phyloP scores from a whole-genome alignment of 1,140 invertebrate genomes.

The Mactra quadrangularis region DNA sequence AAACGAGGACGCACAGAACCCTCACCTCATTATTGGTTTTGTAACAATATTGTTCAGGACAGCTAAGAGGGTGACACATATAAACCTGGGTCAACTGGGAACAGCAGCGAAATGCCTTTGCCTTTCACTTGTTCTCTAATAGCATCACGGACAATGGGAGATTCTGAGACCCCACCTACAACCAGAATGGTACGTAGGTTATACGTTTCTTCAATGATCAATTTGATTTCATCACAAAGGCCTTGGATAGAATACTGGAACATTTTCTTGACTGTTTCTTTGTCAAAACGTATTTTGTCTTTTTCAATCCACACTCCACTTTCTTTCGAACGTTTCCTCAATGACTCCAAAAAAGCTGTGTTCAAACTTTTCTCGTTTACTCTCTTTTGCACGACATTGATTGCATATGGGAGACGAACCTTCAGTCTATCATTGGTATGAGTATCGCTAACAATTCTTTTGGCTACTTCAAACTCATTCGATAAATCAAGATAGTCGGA shows the following conservation, averaged over 20 bases:
- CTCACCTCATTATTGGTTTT: too few species aligned
- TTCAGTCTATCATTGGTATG: not conserved
- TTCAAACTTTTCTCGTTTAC: not conserved
- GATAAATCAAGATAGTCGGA: constrained; percentile 34
- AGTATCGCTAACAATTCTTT: constrained; percentile 10
- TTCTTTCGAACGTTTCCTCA: not conserved
- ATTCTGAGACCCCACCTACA: constrained; percentile 57
- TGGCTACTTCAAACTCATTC: constrained; percentile 36
- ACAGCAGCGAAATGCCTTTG: not conserved
- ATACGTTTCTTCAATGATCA: not conserved
- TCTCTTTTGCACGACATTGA: constrained; percentile 19
- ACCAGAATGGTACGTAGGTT: constrained; percentile 31
- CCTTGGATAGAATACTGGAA: constrained; percentile 26
- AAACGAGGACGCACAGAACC: too few species aligned
- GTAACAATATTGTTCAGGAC: too few species aligned
- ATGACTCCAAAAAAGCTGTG: not conserved
- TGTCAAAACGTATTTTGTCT: constrained; percentile 35
- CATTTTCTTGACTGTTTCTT: constrained; percentile 3
- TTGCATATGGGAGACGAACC: constrained; percentile 17
- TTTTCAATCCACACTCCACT: not conserved
- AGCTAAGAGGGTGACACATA: too few species aligned
- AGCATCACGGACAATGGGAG: constrained; percentile 34
- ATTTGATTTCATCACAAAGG: constrained; percentile 25
- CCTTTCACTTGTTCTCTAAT: not conserved
- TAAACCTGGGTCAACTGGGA: constrained; percentile 5